Evolutionary conservation across 2,797 vertebrate species (phyloP).

Genomic region (Xerus rutilus): DNA sequence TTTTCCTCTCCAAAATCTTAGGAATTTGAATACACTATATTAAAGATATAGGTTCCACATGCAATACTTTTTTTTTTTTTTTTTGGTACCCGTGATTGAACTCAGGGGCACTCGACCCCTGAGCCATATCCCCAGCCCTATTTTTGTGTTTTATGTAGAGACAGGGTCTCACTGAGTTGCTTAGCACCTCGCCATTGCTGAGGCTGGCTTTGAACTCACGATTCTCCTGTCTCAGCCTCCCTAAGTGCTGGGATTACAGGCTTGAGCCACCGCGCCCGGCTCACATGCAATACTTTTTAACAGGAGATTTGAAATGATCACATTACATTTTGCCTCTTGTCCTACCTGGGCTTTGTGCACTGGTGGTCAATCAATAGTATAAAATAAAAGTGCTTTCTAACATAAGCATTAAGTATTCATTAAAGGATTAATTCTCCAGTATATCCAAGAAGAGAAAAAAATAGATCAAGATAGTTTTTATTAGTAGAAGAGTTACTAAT

Average conservation of each 20-base stretch:
- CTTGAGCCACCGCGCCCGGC: too few relatives aligned
- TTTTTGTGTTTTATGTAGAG: too few relatives aligned
- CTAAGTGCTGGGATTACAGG: too few relatives aligned
- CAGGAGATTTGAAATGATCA: neutral
- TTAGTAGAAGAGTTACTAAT: slow-evolving; percentile 58
- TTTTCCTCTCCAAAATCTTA: neutral
- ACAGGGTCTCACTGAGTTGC: too few relatives aligned
- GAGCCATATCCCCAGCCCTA: too few relatives aligned
- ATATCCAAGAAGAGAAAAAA: slow-evolving; percentile 41
- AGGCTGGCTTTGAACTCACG: too few relatives aligned
- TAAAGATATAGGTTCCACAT: neutral
- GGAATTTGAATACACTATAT: neutral
- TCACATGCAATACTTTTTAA: neutral
- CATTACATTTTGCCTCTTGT: neutral
- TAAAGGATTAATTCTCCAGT: slow-evolving; percentile 53
- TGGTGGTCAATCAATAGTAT: slow-evolving; percentile 17
- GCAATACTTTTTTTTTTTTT: neutral
- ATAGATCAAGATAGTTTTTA: slow-evolving; percentile 43
- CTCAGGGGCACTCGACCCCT: too few relatives aligned
- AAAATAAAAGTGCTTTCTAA: slow-evolving; percentile 65
- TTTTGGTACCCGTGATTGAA: too few relatives aligned
- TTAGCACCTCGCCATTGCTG: too few relatives aligned
- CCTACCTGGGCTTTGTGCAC: neutral
- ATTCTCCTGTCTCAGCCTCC: too few relatives aligned
- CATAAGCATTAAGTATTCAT: slow-evolving; percentile 55